Percentiles rank a stretch among this genome's conserved stretches.
phyloP scores from a whole-genome alignment of 1,140 invertebrate species.

The Littorina saxatilis region DNA sequence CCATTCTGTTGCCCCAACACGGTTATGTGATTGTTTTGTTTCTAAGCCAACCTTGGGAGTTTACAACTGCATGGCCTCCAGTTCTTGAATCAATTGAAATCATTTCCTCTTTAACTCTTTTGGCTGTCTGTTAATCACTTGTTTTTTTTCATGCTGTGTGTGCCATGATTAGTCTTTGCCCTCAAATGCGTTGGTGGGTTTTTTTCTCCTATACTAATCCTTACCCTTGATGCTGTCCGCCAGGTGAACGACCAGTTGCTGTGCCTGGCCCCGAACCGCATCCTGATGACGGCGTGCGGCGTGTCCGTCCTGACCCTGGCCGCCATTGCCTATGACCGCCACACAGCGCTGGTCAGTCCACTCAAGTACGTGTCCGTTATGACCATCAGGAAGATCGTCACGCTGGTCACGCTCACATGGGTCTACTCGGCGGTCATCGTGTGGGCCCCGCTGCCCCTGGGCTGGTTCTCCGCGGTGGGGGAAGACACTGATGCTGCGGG shows the following conservation, averaged over 20 bases:
- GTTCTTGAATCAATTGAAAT: no score
- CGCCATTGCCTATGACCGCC: constrained; percentile 82
- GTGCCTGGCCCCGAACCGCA: constrained; percentile 80
- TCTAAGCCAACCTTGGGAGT: no score
- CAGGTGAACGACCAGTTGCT: constrained; percentile 57
- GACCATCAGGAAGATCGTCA: constrained; percentile 80
- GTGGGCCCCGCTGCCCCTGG: constrained; percentile 78
- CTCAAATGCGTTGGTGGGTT: no score
- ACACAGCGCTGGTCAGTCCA: constrained; percentile 81
- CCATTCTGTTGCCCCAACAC: no score
- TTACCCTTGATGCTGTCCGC: no score
- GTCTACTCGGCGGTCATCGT: constrained; percentile 80
- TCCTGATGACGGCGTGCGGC: constrained; percentile 81
- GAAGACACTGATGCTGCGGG: constrained; percentile 75
- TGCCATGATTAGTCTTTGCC: no score
- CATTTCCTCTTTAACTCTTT: no score
- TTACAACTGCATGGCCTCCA: no score
- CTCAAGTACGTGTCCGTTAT: constrained; percentile 80
- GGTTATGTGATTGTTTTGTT: no score
- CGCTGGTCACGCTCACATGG: constrained; percentile 81
- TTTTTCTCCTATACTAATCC: no score
- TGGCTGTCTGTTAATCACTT: no score
- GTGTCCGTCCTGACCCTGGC: constrained; percentile 82
- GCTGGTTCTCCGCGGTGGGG: constrained; percentile 57
- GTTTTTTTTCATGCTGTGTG: no score